Conservation (phyloP, 2,113 vertebrate species). For the Leucosticte australis region DNA sequence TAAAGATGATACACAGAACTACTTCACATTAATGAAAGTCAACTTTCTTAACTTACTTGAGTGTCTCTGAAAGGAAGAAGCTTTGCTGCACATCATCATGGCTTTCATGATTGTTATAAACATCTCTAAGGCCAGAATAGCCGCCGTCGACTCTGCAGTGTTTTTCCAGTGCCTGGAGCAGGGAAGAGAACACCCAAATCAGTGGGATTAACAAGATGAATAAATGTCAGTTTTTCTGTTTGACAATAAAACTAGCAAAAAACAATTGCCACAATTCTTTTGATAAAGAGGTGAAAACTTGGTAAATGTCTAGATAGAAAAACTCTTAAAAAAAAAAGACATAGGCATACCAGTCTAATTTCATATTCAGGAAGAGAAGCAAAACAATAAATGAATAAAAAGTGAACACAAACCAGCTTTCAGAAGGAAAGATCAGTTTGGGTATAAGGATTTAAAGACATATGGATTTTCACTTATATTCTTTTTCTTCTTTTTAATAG, state of each 20-base stretch:
- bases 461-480: not conserved
- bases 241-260: not conserved
- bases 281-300: not conserved
- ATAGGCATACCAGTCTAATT: not conserved
- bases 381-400: not conserved
- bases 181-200: not conserved
- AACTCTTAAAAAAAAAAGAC: not conserved
- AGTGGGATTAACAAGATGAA: not conserved
- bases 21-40: not conserved
- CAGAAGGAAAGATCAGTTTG: not conserved
- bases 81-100: constrained; percentile 97
- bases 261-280: not conserved
- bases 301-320: not conserved
- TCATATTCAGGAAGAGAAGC: not conserved
- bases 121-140: constrained; percentile 92
- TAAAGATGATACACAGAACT: not conserved
- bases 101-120: constrained; percentile 82
- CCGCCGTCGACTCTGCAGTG: constrained; percentile 89
- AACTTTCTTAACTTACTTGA: constrained; percentile 85
- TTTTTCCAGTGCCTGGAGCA: constrained; percentile 87
- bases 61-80: constrained; percentile 95
- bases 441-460: not conserved
- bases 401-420: not conserved
- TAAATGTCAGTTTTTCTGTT: not conserved
- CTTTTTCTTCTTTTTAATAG: not conserved